A percentile compares a stretch with the other conserved stretches of the same genome.
phyloP scores from a whole-genome alignment of 2,888 invertebrate genomes.

The Sminthurides aquaticus region DNA sequence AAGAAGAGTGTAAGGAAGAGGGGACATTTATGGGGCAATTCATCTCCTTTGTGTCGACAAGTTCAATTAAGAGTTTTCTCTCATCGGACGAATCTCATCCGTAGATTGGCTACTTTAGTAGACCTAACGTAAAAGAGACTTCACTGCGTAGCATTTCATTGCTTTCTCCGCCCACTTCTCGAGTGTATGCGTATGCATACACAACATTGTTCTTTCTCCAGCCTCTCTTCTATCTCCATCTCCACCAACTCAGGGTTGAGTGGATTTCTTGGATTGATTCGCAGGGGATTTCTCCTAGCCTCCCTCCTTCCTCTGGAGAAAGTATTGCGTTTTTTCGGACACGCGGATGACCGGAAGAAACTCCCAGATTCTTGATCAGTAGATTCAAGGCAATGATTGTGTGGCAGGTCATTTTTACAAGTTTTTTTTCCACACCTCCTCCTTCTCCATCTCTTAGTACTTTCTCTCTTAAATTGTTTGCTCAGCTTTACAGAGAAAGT shows the following conservation, averaged over 20 bases:
- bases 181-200: no score
- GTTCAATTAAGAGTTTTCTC: slow-evolving; percentile 26
- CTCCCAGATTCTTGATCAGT: background rate
- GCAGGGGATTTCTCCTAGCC: background rate
- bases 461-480: background rate
- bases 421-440: background rate
- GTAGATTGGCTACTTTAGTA: no score
- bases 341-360: background rate
- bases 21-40: slow-evolving; percentile 26
- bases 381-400: background rate
- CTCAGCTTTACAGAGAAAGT: background rate
- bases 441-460: no score
- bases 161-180: no score
- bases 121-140: no score
- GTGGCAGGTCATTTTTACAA: background rate
- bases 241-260: background rate
- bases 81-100: background rate
- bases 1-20: background rate
- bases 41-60: slow-evolving; percentile 25
- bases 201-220: background rate
- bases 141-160: no score
- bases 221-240: background rate
- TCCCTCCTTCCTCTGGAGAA: no score
- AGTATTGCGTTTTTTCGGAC: background rate
- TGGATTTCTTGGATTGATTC: background rate